Conservation (phyloP, 2,797 vertebrate species). For the Enteromius radiatus region DNA sequence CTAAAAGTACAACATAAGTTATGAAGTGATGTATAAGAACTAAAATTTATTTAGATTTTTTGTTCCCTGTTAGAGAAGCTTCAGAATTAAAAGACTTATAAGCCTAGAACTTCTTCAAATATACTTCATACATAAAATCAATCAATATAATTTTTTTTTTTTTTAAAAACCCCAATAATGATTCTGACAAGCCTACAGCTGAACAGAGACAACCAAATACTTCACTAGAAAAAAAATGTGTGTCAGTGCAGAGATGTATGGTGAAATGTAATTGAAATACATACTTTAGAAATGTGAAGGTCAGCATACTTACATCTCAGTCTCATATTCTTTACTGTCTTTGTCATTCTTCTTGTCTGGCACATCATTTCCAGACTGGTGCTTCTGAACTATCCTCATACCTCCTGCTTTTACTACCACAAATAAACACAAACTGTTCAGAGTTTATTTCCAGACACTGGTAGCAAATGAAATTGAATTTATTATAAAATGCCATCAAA, state of each 20-base stretch:
- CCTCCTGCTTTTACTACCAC: conserved; percentile 93
- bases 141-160: too few relatives aligned
- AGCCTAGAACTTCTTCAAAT: not conserved
- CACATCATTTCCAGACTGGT: conserved; percentile 77
- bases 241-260: not conserved
- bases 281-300: not conserved
- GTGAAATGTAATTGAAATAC: not conserved
- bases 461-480: not conserved
- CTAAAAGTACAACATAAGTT: not conserved
- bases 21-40: not conserved
- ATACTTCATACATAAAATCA: not conserved
- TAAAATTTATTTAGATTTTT: not conserved
- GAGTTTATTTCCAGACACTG: not conserved
- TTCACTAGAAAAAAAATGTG: not conserved
- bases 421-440: conserved; percentile 13
- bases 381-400: conserved; percentile 98
- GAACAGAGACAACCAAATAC: not conserved
- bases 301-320: conserved; percentile 80
- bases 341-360: conserved; percentile 84
- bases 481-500: not conserved
- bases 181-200: not conserved
- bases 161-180: not conserved
- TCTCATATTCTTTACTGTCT: conserved; percentile 88
- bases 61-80: not conserved
- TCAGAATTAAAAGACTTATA: not conserved